Conservation (phyloP, 2,797 vertebrate species). For the Rhynchonycteris naso region DNA sequence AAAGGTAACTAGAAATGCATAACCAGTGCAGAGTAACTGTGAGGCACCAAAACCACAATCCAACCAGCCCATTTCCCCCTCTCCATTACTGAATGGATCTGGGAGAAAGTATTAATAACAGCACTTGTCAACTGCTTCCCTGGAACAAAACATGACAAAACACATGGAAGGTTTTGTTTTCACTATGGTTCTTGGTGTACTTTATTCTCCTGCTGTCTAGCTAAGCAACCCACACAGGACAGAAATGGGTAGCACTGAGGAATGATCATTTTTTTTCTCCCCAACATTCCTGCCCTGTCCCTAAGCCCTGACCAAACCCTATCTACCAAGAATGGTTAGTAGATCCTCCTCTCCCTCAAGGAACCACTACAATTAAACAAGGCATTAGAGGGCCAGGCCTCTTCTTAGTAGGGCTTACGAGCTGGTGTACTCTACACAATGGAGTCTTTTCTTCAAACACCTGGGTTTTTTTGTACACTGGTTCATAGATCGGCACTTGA, state of each 20-base stretch:
- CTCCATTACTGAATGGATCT: slow-evolving; percentile 61
- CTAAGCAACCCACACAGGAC: slow-evolving; percentile 88
- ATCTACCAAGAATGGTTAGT: slow-evolving; percentile 77
- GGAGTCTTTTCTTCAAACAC: slow-evolving; percentile 80
- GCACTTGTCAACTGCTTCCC: slow-evolving; percentile 64
- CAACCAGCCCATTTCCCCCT: slow-evolving; percentile 60
- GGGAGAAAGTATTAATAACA: slow-evolving; percentile 70
- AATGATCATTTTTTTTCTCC: slow-evolving; percentile 86
- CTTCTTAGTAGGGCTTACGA: slow-evolving; percentile 70
- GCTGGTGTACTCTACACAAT: slow-evolving; percentile 64
- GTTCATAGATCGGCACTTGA: slow-evolving; percentile 86
- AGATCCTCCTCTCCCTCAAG: slow-evolving; percentile 72
- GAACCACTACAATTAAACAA: slow-evolving; percentile 80
- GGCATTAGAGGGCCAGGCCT: slow-evolving; percentile 80
- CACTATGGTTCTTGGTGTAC: slow-evolving; percentile 87
- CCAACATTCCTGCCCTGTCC: slow-evolving; percentile 79
- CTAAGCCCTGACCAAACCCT: slow-evolving; percentile 69
- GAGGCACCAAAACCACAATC: slow-evolving; percentile 76
- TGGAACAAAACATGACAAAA: slow-evolving; percentile 78
- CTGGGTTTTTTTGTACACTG: slow-evolving; percentile 82
- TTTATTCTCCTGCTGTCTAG: slow-evolving; percentile 89
- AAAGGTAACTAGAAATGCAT: slow-evolving; percentile 64
- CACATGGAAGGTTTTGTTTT: slow-evolving; percentile 82
- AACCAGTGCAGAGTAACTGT: slow-evolving; percentile 66
- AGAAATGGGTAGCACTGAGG: slow-evolving; percentile 89